Conservation (phyloP, 2,797 vertebrate genomes). For the Sebastes cheni region DNA sequence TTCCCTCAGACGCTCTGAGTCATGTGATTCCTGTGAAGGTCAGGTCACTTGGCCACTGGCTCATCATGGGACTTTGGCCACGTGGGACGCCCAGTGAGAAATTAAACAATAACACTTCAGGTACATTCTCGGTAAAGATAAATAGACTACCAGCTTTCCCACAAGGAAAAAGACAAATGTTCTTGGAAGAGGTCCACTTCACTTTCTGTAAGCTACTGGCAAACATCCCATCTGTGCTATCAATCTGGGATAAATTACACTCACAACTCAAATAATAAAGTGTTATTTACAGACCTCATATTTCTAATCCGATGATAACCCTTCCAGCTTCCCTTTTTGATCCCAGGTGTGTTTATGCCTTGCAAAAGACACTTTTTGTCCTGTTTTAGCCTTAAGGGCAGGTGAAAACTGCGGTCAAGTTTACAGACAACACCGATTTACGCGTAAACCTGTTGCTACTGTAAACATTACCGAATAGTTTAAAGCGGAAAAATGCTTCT, state of each 20-base stretch:
- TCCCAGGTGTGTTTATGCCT: background rate
- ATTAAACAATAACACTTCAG: constrained; percentile 54
- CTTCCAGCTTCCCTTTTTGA: constrained; percentile 27
- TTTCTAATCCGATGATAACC: constrained; percentile 29
- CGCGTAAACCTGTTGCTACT: constrained; percentile 28
- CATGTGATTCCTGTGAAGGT: constrained; percentile 55
- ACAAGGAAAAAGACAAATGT: background rate
- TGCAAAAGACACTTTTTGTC: background rate
- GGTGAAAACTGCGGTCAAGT: background rate
- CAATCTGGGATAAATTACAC: constrained; percentile 25
- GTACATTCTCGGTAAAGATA: constrained; percentile 30
- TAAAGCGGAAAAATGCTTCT: background rate
- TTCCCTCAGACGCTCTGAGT: constrained; percentile 45
- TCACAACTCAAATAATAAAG: constrained; percentile 2
- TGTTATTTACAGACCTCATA: constrained; percentile 34
- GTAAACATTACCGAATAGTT: constrained; percentile 31
- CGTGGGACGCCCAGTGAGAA: background rate
- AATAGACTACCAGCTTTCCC: constrained; percentile 10
- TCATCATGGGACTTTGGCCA: background rate
- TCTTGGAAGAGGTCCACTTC: constrained; percentile 2
- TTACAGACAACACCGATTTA: constrained; percentile 42
- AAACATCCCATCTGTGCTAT: constrained; percentile 1
- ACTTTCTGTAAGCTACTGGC: constrained; percentile 23
- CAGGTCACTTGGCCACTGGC: constrained; percentile 19
- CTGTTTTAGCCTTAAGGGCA: background rate